Evolutionary conservation across 37 sponge, comb jelly and placozoan species (phyloP).

Genomic region (Chondrilla cf. caribensis): DNA sequence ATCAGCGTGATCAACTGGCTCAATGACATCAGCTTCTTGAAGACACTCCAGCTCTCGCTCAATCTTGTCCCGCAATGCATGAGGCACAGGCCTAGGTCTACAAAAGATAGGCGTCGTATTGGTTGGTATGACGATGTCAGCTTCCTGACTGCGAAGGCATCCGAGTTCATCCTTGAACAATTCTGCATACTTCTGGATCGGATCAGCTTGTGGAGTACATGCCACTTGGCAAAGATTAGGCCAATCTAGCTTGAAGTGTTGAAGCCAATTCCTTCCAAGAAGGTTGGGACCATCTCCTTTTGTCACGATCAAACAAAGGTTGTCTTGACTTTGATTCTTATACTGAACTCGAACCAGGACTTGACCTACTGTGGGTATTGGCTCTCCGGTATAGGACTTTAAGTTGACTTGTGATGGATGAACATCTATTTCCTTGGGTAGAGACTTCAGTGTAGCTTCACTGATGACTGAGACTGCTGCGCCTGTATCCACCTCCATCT

Average conservation of each 20-base stretch:
- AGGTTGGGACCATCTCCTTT: too few relatives aligned
- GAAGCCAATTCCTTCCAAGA: conserved; percentile 10
- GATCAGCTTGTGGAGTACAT: neutral
- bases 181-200: neutral
- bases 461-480: conserved; percentile 1
- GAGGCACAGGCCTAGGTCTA: conserved; percentile 37
- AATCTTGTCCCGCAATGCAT: conserved; percentile 37
- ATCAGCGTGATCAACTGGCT: conserved; percentile 32
- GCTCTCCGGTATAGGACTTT: conserved; percentile 22
- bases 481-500: conserved; percentile 2
- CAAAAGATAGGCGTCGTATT: conserved; percentile 22
- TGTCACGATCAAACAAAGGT: neutral
- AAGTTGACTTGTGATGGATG: neutral
- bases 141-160: neutral
- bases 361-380: neutral
- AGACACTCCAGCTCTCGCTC: conserved; percentile 31
- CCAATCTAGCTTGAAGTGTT: conserved; percentile 9
- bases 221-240: neutral
- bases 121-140: conserved; percentile 25
- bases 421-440: neutral
- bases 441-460: neutral
- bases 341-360: neutral
- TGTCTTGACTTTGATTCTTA: conserved; percentile 2
- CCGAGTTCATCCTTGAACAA: conserved; percentile 13
- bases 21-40: conserved; percentile 33